A percentile compares a stretch with the other conserved stretches of the same genome.
These are phyloP conservation scores for Leptarthrus brevirostris DNA, from an alignment of 2,888 invertebrate genomes.

Conservation along the genomic window DNA sequence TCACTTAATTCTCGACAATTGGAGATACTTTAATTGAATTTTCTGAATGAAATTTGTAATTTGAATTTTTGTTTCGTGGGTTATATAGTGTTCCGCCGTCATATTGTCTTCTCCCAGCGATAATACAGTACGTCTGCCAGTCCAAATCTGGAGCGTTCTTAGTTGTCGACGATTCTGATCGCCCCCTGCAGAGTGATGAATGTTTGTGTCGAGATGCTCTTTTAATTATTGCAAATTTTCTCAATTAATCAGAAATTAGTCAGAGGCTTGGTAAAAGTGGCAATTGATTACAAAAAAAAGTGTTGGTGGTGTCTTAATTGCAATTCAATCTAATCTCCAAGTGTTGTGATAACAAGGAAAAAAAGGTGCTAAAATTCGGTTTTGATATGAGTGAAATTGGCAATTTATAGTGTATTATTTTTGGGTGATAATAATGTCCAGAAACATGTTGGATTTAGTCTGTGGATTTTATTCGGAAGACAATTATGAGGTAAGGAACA, in stretches of 20 bases:
- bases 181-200: background rate
- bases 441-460: conserved; percentile 71
- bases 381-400: background rate
- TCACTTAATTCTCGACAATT: conserved; percentile 54
- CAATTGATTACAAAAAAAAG: no score
- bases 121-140: background rate
- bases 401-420: no score
- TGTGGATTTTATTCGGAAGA: conserved; percentile 73
- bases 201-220: background rate
- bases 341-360: background rate
- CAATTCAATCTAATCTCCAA: background rate
- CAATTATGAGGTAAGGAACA: conserved; percentile 70
- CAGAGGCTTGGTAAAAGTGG: no score
- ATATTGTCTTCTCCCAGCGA: background rate
- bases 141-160: background rate
- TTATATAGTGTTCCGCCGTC: background rate
- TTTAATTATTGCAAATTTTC: background rate
- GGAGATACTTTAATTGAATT: conserved; percentile 54
- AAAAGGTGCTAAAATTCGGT: background rate
- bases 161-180: background rate
- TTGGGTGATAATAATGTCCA: conserved; percentile 64
- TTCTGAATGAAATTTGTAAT: conserved; percentile 53
- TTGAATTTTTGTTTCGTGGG: conserved; percentile 29
- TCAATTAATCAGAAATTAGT: no score
- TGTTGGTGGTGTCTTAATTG: no score